Evolutionary conservation across 2,888 invertebrate species (phyloP).

Genomic region (Frankliniella intonsa): DNA sequence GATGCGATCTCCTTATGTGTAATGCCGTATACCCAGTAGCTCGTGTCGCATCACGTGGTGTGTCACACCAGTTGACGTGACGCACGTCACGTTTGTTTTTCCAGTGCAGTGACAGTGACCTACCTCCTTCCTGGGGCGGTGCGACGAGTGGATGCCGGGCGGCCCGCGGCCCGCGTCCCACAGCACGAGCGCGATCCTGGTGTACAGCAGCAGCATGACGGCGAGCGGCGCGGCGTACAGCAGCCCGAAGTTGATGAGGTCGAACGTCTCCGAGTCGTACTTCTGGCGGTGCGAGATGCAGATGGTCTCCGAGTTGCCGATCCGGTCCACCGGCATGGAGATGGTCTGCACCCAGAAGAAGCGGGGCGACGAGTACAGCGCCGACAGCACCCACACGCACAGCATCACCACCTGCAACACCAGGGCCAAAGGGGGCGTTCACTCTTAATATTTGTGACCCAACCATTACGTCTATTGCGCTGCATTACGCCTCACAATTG

Average conservation of each 20-base stretch:
- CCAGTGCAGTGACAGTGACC: no score
- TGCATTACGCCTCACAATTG: no score
- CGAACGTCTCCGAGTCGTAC: constrained; percentile 72
- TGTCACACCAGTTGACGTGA: no score
- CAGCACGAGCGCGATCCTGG: constrained; percentile 74
- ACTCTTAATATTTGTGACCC: no score
- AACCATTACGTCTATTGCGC: no score
- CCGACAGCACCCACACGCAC: constrained; percentile 77
- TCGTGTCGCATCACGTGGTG: no score
- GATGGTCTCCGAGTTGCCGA: constrained; percentile 61
- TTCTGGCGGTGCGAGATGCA: constrained; percentile 70
- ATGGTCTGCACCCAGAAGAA: constrained; percentile 78
- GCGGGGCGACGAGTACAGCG: constrained; percentile 76
- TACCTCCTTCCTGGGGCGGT: constrained; percentile 7
- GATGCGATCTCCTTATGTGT: no score
- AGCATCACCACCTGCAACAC: constrained; percentile 64
- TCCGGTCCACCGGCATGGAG: constrained; percentile 53
- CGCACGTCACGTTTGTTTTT: no score
- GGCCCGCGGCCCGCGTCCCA: constrained; percentile 53
- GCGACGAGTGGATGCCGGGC: constrained; percentile 31
- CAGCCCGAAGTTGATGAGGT: constrained; percentile 75
- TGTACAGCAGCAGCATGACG: constrained; percentile 73
- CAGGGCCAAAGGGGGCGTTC: constrained; percentile 31
- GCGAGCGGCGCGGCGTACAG: constrained; percentile 76
- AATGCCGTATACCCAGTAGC: no score